These are phyloP conservation scores for Trematomus loennbergii DNA, from an alignment of 2,113 vertebrate genomes.

Conservation along the genomic window DNA sequence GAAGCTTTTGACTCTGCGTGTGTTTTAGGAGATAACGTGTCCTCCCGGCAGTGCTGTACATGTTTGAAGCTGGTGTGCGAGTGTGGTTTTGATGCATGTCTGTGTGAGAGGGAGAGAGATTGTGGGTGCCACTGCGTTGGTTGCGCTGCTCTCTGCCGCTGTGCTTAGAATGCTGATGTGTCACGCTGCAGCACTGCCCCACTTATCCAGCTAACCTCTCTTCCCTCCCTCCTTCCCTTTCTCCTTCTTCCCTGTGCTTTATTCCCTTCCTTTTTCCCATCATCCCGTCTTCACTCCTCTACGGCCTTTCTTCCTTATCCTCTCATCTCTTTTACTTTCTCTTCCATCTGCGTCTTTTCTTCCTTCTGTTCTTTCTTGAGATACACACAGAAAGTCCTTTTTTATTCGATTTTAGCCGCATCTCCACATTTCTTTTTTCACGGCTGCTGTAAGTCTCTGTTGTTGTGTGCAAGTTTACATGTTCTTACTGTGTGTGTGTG, in stretches of 20 bases:
- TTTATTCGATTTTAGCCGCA: constrained; percentile 15
- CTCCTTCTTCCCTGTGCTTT: constrained; percentile 14
- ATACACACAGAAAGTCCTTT: background rate
- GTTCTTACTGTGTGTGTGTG: background rate
- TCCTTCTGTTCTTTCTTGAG: constrained; percentile 20
- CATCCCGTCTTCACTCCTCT: constrained; percentile 21
- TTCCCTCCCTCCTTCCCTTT: constrained; percentile 33
- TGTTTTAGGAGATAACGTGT: constrained; percentile 27
- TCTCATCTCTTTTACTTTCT: constrained; percentile 15
- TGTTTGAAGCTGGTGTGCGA: constrained; percentile 31
- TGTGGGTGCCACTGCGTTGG: constrained; percentile 67
- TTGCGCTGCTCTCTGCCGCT: constrained; percentile 75
- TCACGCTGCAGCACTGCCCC: constrained; percentile 86
- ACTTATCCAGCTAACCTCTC: constrained; percentile 85
- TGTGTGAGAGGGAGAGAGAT: constrained; percentile 26
- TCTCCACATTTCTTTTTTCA: constrained; percentile 12
- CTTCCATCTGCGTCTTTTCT: background rate
- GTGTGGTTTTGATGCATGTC: constrained; percentile 6
- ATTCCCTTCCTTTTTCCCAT: constrained; percentile 29
- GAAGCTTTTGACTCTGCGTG: constrained; percentile 20
- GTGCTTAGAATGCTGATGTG: constrained; percentile 87
- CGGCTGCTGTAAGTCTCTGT: constrained; percentile 11
- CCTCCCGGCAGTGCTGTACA: constrained; percentile 19
- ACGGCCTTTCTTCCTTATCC: background rate
- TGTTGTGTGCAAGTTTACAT: background rate